Conservation (phyloP, 2,888 invertebrate genomes). For the Lithophane ornitopus region DNA sequence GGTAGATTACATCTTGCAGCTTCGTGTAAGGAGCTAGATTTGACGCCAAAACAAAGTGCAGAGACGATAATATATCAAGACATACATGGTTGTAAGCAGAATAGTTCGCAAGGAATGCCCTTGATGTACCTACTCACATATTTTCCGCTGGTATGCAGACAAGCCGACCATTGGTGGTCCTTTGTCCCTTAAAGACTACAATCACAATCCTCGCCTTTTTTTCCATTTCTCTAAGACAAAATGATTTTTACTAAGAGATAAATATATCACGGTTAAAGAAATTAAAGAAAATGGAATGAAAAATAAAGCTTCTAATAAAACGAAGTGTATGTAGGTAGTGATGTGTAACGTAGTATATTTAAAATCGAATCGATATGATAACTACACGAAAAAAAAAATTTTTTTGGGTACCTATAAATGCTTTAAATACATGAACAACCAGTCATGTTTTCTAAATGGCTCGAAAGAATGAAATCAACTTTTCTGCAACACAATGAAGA, state of each 20-base stretch:
- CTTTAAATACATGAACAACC: background rate
- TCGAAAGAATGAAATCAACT: background rate
- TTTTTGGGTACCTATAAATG: background rate
- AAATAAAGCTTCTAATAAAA: conserved; percentile 4
- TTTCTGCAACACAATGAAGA: background rate
- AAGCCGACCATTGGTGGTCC: conserved; percentile 48
- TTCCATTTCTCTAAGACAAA: conserved; percentile 16
- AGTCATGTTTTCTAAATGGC: background rate
- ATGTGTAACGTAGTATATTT: no score
- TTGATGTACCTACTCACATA: conserved; percentile 36
- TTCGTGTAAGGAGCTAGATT: conserved; percentile 47
- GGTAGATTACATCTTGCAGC: conserved; percentile 38
- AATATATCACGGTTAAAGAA: background rate
- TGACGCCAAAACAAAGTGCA: conserved; percentile 47
- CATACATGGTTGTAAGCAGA: conserved; percentile 45
- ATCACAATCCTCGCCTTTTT: conserved; percentile 22
- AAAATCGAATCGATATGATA: background rate
- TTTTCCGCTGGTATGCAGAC: conserved; percentile 27
- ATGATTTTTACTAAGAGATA: conserved; percentile 21
- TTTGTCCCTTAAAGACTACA: conserved; percentile 42
- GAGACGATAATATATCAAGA: conserved; percentile 55
- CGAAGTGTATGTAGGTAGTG: no score
- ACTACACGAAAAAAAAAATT: background rate
- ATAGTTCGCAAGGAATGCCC: conserved; percentile 44
- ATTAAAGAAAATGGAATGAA: conserved; percentile 3